Evolutionary conservation across 2,888 invertebrate species (phyloP).

Genomic region (Eurytoma californica): DNA sequence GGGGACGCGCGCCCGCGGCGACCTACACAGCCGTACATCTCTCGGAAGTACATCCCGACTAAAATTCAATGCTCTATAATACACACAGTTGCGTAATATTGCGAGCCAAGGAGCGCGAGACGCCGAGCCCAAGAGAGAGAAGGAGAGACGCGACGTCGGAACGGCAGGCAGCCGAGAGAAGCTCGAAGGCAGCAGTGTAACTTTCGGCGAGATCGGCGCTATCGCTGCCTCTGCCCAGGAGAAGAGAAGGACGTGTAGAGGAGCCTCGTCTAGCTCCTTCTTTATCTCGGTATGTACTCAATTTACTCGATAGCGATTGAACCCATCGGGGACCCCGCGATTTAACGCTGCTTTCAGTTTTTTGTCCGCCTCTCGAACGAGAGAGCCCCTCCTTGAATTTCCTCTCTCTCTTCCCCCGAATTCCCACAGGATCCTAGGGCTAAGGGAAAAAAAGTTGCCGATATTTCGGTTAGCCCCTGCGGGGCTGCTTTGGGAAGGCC

Average conservation of each 20-base stretch:
- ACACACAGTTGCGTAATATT: constrained; percentile 50
- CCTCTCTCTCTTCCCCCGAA: not conserved
- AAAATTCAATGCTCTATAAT: constrained; percentile 14
- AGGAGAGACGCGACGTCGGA: not conserved
- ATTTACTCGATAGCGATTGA: not conserved
- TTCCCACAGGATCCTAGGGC: not conserved
- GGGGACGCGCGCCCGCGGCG: not conserved
- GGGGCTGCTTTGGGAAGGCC: too few relatives aligned
- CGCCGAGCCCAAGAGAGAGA: not conserved
- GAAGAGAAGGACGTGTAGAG: constrained; percentile 21
- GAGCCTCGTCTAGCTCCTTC: constrained; percentile 45
- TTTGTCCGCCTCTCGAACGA: not conserved
- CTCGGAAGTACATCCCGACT: not conserved
- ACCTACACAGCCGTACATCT: too few relatives aligned
- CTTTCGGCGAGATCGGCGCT: not conserved
- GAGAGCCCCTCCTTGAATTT: not conserved
- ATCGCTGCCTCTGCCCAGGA: too few relatives aligned
- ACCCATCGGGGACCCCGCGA: not conserved
- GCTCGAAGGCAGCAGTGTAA: constrained; percentile 4
- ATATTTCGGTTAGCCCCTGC: too few relatives aligned
- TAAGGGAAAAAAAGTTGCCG: too few relatives aligned
- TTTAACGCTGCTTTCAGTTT: not conserved
- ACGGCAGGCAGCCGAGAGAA: not conserved
- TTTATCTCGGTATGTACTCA: constrained; percentile 46
- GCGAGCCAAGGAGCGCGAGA: constrained; percentile 5